phyloP scores from a whole-genome alignment of 2,113 vertebrate genomes.

The Centropristis striata region DNA sequence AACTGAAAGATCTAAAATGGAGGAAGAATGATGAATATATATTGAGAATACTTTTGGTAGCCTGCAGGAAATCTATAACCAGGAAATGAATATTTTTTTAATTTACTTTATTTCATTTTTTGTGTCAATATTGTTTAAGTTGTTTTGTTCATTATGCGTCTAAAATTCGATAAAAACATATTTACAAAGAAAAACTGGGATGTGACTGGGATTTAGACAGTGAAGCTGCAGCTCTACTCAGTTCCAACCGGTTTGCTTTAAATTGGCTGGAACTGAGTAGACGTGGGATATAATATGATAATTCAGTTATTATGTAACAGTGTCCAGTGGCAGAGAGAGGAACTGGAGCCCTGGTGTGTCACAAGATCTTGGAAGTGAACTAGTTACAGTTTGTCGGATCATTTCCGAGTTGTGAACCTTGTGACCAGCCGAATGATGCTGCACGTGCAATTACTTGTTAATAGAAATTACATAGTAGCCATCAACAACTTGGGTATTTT shows the following conservation, averaged over 20 bases:
- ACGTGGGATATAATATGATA: conserved; percentile 1
- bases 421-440: background rate
- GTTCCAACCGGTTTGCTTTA: too few species aligned
- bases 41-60: too few species aligned
- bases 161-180: too few species aligned
- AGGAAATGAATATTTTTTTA: too few species aligned
- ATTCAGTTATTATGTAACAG: conserved; percentile 43
- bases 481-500: background rate
- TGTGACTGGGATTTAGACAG: conserved; percentile 9
- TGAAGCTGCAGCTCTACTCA: too few species aligned
- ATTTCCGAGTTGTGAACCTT: background rate
- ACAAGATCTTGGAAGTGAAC: conserved; percentile 13
- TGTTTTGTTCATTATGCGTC: too few species aligned
- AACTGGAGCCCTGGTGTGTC: conserved; percentile 1
- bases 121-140: too few species aligned
- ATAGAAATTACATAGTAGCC: background rate
- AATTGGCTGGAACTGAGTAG: conserved; percentile 1
- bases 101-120: too few species aligned
- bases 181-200: too few species aligned
- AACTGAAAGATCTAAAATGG: too few species aligned
- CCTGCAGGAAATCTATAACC: too few species aligned
- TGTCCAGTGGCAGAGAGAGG: conserved; percentile 12
- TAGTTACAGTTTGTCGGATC: background rate
- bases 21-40: too few species aligned
- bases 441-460: background rate